phyloP scores from a whole-genome alignment of 2,797 vertebrate genomes.

The Gymnothorax javanicus region DNA sequence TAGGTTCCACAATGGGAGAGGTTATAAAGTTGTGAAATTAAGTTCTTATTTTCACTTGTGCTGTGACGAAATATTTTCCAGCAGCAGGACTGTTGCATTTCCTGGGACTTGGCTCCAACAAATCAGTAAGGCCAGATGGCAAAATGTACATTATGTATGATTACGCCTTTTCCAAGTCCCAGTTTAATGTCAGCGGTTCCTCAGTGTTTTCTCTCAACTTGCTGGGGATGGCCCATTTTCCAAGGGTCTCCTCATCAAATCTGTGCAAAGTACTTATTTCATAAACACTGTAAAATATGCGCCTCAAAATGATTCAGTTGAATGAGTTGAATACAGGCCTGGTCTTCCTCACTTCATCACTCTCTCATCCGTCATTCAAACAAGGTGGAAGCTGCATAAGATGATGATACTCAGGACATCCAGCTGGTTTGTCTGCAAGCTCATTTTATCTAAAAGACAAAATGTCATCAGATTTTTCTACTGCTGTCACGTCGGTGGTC shows the following conservation, averaged over 20 bases:
- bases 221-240: background rate
- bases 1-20: no score
- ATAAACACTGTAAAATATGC: background rate
- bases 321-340: background rate
- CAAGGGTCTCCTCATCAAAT: background rate
- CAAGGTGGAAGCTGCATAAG: background rate
- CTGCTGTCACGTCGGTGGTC: no score
- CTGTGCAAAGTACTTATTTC: background rate
- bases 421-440: background rate
- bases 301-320: background rate
- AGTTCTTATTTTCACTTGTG: background rate
- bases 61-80: background rate
- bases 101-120: background rate
- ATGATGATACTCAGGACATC: background rate
- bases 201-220: background rate
- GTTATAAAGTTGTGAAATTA: background rate
- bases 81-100: background rate
- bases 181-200: background rate
- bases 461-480: no score
- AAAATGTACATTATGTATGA: constrained; percentile 9
- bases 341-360: background rate
- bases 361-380: background rate
- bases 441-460: background rate
- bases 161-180: background rate
- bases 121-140: background rate